A percentile compares a stretch with the other conserved stretches of the same genome.
These are phyloP conservation scores for Limnephilus auricula DNA, from an alignment of 2,888 invertebrate genomes.

Conservation along the genomic window DNA sequence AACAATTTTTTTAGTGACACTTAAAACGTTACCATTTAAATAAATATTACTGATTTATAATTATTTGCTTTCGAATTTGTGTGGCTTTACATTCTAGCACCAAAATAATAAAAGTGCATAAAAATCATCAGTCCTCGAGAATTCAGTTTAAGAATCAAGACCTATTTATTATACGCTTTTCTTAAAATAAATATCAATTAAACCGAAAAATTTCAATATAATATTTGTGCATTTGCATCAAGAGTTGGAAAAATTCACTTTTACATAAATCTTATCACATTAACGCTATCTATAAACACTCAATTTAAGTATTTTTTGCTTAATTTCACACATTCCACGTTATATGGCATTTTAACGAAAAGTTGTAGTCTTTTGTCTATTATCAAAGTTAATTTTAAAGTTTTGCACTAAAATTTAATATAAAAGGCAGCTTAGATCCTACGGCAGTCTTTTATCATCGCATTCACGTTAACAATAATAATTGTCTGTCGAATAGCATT, in stretches of 20 bases:
- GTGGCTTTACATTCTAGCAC: constrained; percentile 37
- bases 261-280: constrained; percentile 50
- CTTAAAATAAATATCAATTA: constrained; percentile 34
- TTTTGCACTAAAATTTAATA: constrained; percentile 58
- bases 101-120: constrained; percentile 39
- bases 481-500: constrained; percentile 5
- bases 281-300: constrained; percentile 43
- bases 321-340: constrained; percentile 35
- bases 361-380: constrained; percentile 22
- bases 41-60: background rate
- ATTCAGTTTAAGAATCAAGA: constrained; percentile 16
- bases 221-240: constrained; percentile 37
- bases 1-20: background rate
- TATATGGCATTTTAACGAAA: constrained; percentile 55
- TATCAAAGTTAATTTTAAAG: constrained; percentile 24
- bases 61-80: constrained; percentile 44
- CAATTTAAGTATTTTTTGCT: constrained; percentile 13
- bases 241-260: constrained; percentile 23
- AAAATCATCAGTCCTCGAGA: constrained; percentile 27
- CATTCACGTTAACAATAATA: constrained; percentile 26
- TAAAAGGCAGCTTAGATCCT: constrained; percentile 65
- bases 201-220: constrained; percentile 8
- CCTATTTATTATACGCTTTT: constrained; percentile 16
- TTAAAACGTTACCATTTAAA: background rate
- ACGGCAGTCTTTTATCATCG: constrained; percentile 66